Evolutionary conservation across 2,888 invertebrate species (phyloP).

Genomic region (Stomorhina lunata): DNA sequence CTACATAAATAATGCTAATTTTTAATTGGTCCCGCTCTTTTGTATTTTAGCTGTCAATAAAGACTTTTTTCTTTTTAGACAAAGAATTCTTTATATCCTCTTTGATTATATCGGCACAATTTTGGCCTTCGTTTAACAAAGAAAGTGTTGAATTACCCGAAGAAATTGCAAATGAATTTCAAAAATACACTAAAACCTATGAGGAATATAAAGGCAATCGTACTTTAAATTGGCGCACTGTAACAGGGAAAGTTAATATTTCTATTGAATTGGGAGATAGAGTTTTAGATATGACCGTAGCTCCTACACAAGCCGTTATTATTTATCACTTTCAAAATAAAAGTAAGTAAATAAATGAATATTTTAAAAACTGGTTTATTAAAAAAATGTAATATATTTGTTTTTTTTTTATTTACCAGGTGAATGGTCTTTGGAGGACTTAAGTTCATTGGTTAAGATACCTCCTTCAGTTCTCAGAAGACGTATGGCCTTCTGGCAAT

Average conservation of each 20-base stretch:
- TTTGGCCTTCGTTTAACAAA: constrained; percentile 98
- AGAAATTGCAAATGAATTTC: constrained; percentile 88
- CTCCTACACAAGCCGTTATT: constrained; percentile 96
- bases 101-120: constrained; percentile 97
- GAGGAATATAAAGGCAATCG: constrained; percentile 95
- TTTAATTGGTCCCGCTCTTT: no score
- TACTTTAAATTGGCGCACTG: constrained; percentile 95
- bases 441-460: constrained; percentile 92
- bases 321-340: constrained; percentile 95
- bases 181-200: constrained; percentile 93
- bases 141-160: constrained; percentile 93
- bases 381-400: neutral
- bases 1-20: no score
- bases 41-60: no score
- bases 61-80: constrained; percentile 65
- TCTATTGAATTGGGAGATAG: constrained; percentile 93
- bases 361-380: neutral
- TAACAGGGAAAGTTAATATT: constrained; percentile 93
- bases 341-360: constrained; percentile 80
- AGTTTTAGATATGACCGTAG: constrained; percentile 89
- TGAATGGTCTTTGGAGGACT: constrained; percentile 92
- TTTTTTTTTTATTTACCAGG: constrained; percentile 78
- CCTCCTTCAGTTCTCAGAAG: constrained; percentile 91
- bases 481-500: constrained; percentile 96
- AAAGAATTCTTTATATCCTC: constrained; percentile 86